Percentiles rank a stretch among this genome's conserved stretches.
These are phyloP conservation scores for Epizoanthus stellaris DNA, from an alignment of 92 coral and sea anemone genomes.

Conservation along the genomic window DNA sequence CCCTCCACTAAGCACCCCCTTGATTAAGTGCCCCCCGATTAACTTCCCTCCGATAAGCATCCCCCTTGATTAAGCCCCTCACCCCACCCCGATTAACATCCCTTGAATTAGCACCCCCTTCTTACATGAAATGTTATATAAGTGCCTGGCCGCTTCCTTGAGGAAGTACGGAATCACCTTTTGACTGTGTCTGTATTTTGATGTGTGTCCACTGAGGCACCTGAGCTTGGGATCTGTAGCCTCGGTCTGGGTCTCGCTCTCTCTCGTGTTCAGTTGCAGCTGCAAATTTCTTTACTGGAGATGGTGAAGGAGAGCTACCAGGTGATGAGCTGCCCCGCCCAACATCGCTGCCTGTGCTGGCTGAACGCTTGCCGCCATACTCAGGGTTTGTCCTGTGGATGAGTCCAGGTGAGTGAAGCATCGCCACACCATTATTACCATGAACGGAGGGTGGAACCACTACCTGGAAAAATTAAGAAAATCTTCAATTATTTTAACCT, in stretches of 20 bases:
- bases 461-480: slow-evolving; percentile 53
- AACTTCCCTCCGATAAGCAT: too few species aligned
- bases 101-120: too few species aligned
- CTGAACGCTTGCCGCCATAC: slow-evolving; percentile 72
- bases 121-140: neutral
- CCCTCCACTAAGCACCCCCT: too few species aligned
- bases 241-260: slow-evolving; percentile 54
- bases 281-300: slow-evolving; percentile 95
- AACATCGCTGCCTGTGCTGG: slow-evolving; percentile 67
- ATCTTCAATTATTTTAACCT: neutral
- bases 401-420: slow-evolving; percentile 85
- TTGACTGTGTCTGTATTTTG: slow-evolving; percentile 88
- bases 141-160: neutral
- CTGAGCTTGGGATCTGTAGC: slow-evolving; percentile 59
- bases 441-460: slow-evolving; percentile 90
- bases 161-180: slow-evolving; percentile 56
- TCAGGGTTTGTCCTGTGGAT: slow-evolving; percentile 67
- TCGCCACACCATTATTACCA: slow-evolving; percentile 96
- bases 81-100: too few species aligned
- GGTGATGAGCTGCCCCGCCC: slow-evolving; percentile 70
- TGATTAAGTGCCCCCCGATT: too few species aligned
- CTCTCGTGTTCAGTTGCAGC: slow-evolving; percentile 58
- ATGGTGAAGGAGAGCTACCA: slow-evolving; percentile 76
- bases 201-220: slow-evolving; percentile 86
- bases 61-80: too few species aligned